These are phyloP conservation scores for Myiozetetes cayanensis DNA, from an alignment of 2,113 vertebrate species.

Conservation along the genomic window DNA sequence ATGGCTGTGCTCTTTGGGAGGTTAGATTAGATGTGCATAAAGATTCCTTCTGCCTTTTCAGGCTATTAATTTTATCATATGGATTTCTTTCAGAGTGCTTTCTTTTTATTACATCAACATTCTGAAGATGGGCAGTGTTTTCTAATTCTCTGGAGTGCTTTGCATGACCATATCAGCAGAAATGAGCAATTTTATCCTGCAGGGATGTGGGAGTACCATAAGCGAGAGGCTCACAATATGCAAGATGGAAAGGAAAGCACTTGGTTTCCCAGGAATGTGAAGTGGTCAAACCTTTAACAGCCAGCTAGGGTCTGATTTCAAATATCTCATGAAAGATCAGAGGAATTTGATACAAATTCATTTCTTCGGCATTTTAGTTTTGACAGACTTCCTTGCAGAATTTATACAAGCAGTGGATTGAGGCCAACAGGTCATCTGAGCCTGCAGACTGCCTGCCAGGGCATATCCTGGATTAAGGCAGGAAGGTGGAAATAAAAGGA, in stretches of 20 bases:
- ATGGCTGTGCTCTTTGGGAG: background rate
- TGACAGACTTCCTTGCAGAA: background rate
- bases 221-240: background rate
- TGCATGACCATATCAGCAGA: background rate
- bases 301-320: background rate
- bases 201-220: background rate
- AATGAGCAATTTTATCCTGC: background rate
- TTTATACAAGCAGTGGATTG: background rate
- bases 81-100: background rate
- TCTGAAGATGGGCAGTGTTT: background rate
- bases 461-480: background rate
- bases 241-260: background rate
- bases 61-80: background rate
- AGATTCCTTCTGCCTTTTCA: background rate
- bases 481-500: background rate
- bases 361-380: background rate
- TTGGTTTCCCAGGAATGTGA: background rate
- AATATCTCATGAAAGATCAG: background rate
- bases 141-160: background rate
- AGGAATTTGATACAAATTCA: background rate
- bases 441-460: background rate
- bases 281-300: background rate
- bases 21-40: background rate
- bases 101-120: background rate
- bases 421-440: background rate